Base-by-base conservation (phyloP, 2,888 invertebrate species). In the Zeuzera pyrina region DNA sequence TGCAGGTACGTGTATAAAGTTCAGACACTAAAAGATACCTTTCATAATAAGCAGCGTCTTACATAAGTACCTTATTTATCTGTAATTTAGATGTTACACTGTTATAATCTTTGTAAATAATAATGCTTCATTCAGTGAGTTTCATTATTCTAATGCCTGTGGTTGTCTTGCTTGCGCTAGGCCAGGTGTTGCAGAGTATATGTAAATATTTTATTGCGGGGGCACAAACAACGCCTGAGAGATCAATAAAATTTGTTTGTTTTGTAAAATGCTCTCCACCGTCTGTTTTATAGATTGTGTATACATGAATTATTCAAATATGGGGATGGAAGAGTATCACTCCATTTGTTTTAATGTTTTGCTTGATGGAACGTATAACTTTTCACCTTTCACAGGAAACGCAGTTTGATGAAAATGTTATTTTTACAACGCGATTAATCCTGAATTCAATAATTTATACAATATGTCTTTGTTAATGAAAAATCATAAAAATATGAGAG, bases 181-280 rank as follows among this genome's bases (percentile, higher is more conserved):
- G 59, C 65, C 73, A 76, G 76, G 77, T 76, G 74, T 62, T 70
- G 66, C 69, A 57, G 67, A 79, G 77, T 74, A 76, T 74, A 79
- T 73, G 78, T 81, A 78, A 83, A 83, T 81, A 79, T 78, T 81
- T 77, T 73, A 81, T 76, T 77, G 72, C 72, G 63, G 65, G 61
- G 67, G 70, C 56, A 68, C 73, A 77, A 81, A 83, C 76, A 74
- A 63, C 68, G 72, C 83, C 79, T 67, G 66, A 49, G 83, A 81
- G 83, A 81, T 81, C 83, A 79, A 81, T 83, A 81, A 81, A 79
- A 81, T 81, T 81, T 78, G 79, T 81, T 81, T 83, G 70, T 77
- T 79, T 68, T 77, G 74, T 78, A 76, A 81, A 81, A 79, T 70
- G 71, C 70, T 70, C 72, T 70, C 67, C 56, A 63, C 67, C 71